These are phyloP conservation scores for Trissolcus japonicus DNA, from an alignment of 2,888 invertebrate species.

Conservation along the genomic window DNA sequence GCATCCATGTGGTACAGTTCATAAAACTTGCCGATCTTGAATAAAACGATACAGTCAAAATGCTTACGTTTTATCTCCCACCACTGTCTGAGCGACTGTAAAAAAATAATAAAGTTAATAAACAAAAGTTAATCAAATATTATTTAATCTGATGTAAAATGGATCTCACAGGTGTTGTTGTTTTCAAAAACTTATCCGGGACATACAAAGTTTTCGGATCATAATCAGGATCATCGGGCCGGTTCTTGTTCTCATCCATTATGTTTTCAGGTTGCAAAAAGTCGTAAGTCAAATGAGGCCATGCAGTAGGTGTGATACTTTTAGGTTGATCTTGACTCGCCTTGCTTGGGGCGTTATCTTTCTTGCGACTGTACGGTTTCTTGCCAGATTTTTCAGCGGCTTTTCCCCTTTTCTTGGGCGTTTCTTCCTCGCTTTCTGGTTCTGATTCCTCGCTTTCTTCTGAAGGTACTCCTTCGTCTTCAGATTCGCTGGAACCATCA, in stretches of 20 bases:
- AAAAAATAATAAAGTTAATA: constrained; percentile 21
- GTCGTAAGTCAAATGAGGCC: constrained; percentile 85
- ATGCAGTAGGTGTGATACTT: constrained; percentile 76
- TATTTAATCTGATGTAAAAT: not conserved
- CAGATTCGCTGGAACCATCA: not conserved
- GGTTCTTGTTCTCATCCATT: constrained; percentile 83
- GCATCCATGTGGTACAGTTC: constrained; percentile 99
- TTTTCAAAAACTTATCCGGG: constrained; percentile 86
- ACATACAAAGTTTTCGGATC: constrained; percentile 91
- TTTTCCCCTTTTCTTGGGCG: not conserved
- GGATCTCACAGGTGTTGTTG: constrained; percentile 86
- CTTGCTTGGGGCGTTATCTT: not conserved
- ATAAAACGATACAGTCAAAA: constrained; percentile 95
- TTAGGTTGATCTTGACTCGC: not conserved
- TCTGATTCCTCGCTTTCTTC: not conserved
- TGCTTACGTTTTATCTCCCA: constrained; percentile 94
- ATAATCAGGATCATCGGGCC: constrained; percentile 88
- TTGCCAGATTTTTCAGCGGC: not conserved
- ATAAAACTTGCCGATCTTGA: constrained; percentile 99
- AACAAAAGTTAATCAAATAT: not conserved
- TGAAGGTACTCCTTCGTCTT: not conserved
- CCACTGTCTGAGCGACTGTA: constrained; percentile 94
- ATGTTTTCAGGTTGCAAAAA: constrained; percentile 91
- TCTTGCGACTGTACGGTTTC: not conserved
- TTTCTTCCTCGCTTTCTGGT: not conserved